Percentiles rank a stretch among this genome's conserved stretches.
These are phyloP conservation scores for Eilema griseolum DNA, from an alignment of 2,888 invertebrate species.

Conservation along the genomic window DNA sequence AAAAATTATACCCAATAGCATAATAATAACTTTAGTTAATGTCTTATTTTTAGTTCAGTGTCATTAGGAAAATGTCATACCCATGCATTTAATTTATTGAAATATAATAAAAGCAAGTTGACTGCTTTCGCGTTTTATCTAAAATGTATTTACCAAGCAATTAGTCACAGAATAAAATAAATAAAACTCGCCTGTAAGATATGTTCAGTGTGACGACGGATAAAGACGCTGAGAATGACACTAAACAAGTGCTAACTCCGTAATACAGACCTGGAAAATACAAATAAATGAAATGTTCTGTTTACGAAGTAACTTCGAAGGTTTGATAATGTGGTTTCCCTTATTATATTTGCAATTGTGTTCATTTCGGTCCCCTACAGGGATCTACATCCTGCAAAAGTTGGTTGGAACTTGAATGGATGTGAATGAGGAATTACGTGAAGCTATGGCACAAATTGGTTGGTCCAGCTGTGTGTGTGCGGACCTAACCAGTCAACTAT, in stretches of 20 bases:
- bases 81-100: too few species aligned
- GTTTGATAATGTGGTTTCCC: not conserved
- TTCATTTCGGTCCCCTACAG: not conserved
- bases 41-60: too few species aligned
- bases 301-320: not conserved
- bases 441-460: not conserved
- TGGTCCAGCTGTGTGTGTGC: not conserved
- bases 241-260: slow-evolving; percentile 93
- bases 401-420: not conserved
- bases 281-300: slow-evolving; percentile 10
- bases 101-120: too few species aligned
- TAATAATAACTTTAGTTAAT: too few species aligned
- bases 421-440: not conserved
- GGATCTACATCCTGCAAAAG: not conserved
- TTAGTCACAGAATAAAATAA: slow-evolving; percentile 17
- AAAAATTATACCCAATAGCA: too few species aligned
- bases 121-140: not conserved
- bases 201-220: slow-evolving; percentile 95
- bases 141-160: not conserved
- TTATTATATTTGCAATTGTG: not conserved
- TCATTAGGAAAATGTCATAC: too few species aligned
- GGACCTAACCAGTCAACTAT: not conserved
- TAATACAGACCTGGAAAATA: slow-evolving; percentile 91
- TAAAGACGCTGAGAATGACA: slow-evolving; percentile 92
- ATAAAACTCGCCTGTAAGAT: slow-evolving; percentile 89